Conservation (phyloP, 2,797 vertebrate genomes). For the Enteromius unitaeniatus region DNA sequence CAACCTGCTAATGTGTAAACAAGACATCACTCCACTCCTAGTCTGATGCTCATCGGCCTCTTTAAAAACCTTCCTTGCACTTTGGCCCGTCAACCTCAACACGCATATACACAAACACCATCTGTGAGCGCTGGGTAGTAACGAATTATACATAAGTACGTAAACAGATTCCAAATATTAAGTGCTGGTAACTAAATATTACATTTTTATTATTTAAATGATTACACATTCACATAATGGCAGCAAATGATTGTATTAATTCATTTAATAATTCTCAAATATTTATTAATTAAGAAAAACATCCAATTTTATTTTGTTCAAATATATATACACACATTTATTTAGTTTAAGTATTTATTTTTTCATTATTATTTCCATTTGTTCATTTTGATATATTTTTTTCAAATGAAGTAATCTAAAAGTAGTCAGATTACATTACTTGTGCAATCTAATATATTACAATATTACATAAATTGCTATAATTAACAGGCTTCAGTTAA, state of each 20-base stretch:
- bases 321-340: neutral
- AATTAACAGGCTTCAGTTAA: neutral
- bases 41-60: slow-evolving; percentile 88
- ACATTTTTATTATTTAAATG: neutral
- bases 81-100: slow-evolving; percentile 70
- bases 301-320: neutral
- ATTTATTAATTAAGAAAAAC: neutral
- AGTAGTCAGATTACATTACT: neutral
- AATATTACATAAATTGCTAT: neutral
- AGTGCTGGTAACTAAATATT: neutral
- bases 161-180: neutral
- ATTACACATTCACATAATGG: neutral
- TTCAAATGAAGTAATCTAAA: neutral
- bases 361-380: too few species aligned
- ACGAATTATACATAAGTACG: neutral
- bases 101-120: neutral
- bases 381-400: too few species aligned
- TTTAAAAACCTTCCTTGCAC: slow-evolving; percentile 74
- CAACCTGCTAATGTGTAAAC: slow-evolving; percentile 89
- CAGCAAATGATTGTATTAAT: neutral
- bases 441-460: neutral
- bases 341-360: too few species aligned
- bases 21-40: slow-evolving; percentile 92
- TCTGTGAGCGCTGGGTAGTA: neutral
- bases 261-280: neutral